Evolutionary conservation across 2,113 vertebrate species (phyloP), one percentile per base, ranked within the genome.

Genomic region (Gorsachius goisagi): DNA sequence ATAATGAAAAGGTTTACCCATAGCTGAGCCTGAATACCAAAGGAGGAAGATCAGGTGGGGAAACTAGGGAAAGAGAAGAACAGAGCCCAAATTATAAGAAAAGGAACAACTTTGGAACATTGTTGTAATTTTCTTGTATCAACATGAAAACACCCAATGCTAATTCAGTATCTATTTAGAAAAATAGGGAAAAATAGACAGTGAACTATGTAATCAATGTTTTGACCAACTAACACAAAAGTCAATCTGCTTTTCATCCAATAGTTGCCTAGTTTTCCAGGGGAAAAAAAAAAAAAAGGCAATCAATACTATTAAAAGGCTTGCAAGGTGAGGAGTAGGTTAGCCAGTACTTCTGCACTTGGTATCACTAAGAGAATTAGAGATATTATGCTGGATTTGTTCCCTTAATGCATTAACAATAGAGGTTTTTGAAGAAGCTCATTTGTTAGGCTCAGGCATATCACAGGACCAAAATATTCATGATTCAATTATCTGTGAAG

Each of bases 151-250:
- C 90, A 72, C 77, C 45, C 45, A 41, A 24, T 35, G 2, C 44
- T 87, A 71, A 91, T 86, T 92, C 52, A 73, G 44, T 87, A 85
- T 90, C 71, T 88, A 15, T 78, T 96, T 78, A 87, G 83, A 93
- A 90, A 93, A 95, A 90, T 26, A 85, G 44, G 62, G 80, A 94
- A 93, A 68, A 45, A 14, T 27, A 30, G 50, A 89, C 41, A 67
- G 53, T 88, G 75, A 94, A 91, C 47, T 58, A 92, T 55, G 30
- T 37, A 88, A 72, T 66, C 68, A 73, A 84, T 69, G 28, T 84
- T 97, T 91, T 95, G 63, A 62, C 50, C 64, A 56, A 47, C 80
- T 47, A 44, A 45, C 87, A 89, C 67, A 72, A 5, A 67, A 90
- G 35, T 50, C 35, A 2, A 11, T 77, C 63, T 91, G 68, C 72